Evolutionary conservation across 2,113 vertebrate species (phyloP).

Genomic region (Pedetes capensis): DNA sequence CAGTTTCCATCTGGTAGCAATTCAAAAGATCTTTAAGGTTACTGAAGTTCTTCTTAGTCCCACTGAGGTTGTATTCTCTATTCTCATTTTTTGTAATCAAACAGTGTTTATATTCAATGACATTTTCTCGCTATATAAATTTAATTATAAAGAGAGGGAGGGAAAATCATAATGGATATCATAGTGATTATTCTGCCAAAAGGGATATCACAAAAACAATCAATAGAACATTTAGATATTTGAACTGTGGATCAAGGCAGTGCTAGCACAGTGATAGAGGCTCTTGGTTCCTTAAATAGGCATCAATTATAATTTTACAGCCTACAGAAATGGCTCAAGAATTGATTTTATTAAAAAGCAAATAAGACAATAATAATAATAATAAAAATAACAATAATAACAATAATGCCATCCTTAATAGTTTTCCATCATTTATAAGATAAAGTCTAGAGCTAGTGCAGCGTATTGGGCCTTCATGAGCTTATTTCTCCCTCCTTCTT

Average conservation of each 20-base stretch:
- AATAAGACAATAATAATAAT: neutral
- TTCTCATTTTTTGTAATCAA: constrained; percentile 91
- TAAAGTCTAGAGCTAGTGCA: neutral
- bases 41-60: constrained; percentile 92
- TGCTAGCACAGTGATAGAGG: neutral
- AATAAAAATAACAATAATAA: neutral
- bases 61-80: constrained; percentile 92
- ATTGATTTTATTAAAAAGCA: neutral
- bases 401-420: neutral
- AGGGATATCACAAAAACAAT: neutral
- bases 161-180: constrained; percentile 30
- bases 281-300: neutral
- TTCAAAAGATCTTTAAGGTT: constrained; percentile 93
- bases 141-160: constrained; percentile 62
- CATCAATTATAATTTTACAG: neutral
- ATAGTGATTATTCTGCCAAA: constrained; percentile 40
- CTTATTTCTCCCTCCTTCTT: neutral
- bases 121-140: constrained; percentile 83
- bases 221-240: neutral
- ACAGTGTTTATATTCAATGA: constrained; percentile 94
- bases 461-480: neutral
- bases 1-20: constrained; percentile 97
- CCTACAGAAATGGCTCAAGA: neutral
- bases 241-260: neutral
- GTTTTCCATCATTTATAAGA: constrained; percentile 14